Conservation (phyloP, 2,797 vertebrate genomes). For the Anomalospiza imberbis region DNA sequence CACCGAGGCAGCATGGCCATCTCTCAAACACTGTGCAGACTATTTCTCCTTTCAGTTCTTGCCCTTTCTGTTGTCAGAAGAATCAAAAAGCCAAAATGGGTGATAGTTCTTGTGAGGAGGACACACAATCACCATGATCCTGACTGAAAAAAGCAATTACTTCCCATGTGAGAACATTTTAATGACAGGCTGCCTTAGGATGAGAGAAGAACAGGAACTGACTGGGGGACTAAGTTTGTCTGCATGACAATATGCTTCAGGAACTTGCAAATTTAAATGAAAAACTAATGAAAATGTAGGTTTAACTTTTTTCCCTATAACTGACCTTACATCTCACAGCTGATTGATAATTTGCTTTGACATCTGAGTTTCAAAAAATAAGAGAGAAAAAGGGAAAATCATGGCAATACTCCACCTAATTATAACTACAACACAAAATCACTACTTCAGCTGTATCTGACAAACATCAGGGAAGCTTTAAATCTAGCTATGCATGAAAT, state of each 20-base stretch:
- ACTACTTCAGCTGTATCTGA: conserved; percentile 11
- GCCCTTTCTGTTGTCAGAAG: background rate
- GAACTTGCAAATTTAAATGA: background rate
- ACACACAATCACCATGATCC: background rate
- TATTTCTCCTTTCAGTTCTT: background rate
- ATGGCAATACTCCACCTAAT: conserved; percentile 53
- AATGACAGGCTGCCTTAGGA: background rate
- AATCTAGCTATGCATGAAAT: conserved; percentile 53
- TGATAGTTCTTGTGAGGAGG: background rate
- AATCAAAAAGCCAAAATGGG: background rate
- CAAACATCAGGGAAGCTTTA: conserved; percentile 56
- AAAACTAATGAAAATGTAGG: conserved; percentile 11
- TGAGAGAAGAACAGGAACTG: background rate
- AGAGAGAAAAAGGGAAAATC: background rate
- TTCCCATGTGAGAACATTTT: background rate
- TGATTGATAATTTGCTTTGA: conserved; percentile 55
- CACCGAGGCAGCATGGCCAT: background rate
- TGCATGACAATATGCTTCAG: background rate
- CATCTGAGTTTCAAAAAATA: background rate
- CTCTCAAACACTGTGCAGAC: background rate
- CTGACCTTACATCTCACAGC: background rate
- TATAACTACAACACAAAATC: conserved; percentile 49
- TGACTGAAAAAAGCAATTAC: background rate
- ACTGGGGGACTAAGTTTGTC: background rate
- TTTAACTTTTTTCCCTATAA: background rate